phyloP scores from a whole-genome alignment of 1,140 invertebrate species.

The Choristoneura fumiferana region DNA sequence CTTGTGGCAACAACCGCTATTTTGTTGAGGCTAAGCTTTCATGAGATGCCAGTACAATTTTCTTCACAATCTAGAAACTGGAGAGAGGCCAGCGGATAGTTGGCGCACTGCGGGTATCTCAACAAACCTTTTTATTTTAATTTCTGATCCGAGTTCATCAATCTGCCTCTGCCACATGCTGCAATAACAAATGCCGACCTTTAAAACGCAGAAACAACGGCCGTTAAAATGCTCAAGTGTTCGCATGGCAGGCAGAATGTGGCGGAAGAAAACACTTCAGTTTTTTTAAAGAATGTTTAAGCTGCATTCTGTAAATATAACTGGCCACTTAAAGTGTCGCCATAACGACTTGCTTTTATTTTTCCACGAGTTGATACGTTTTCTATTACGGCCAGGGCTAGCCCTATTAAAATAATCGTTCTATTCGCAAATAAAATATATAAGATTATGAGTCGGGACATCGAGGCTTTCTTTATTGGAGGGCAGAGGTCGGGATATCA shows the following conservation, averaged over 20 bases:
- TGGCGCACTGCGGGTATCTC: constrained; percentile 55
- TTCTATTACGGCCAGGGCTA: neutral
- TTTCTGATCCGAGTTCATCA: constrained; percentile 1
- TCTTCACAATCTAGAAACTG: constrained; percentile 67
- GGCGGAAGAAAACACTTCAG: too few relatives aligned
- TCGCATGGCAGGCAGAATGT: too few relatives aligned
- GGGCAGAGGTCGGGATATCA: constrained; percentile 68
- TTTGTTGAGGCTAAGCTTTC: constrained; percentile 34
- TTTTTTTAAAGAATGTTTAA: too few relatives aligned
- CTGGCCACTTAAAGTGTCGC: too few relatives aligned
- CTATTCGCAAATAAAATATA: constrained; percentile 32
- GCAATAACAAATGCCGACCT: neutral
- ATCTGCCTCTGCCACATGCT: neutral
- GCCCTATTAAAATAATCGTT: constrained; percentile 20
- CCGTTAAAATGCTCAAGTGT: too few relatives aligned
- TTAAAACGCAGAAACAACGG: too few relatives aligned
- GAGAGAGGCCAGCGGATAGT: constrained; percentile 59
- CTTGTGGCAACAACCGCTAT: constrained; percentile 16
- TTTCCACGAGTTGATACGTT: neutral
- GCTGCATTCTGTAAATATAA: too few relatives aligned
- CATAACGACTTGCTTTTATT: too few relatives aligned
- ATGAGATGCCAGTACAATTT: constrained; percentile 65
- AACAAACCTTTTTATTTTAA: constrained; percentile 37
- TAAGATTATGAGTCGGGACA: constrained; percentile 30
- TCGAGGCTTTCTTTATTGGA: constrained; percentile 37